Percentiles rank a stretch among this genome's conserved stretches.
phyloP scores from a whole-genome alignment of 2,797 vertebrate species.

The Apogon talboti region DNA sequence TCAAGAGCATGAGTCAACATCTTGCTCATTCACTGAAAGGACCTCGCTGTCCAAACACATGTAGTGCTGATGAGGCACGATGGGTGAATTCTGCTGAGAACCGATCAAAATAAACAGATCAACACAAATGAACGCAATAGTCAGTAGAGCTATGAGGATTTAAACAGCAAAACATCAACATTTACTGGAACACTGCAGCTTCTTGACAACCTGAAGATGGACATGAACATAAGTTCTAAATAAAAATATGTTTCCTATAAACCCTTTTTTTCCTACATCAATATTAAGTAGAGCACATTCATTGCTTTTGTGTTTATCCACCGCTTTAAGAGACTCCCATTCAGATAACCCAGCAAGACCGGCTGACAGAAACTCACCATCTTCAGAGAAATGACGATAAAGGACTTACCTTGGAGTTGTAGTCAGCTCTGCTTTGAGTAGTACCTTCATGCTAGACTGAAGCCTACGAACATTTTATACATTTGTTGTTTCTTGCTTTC shows the following conservation, averaged over 20 bases:
- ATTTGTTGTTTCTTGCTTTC: slow-evolving; percentile 60
- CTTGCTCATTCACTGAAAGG: no score
- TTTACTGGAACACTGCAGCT: slow-evolving; percentile 1
- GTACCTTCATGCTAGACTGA: slow-evolving; percentile 39
- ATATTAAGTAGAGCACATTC: not conserved
- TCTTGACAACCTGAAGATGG: not conserved
- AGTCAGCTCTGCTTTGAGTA: slow-evolving; percentile 23
- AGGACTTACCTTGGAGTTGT: slow-evolving; percentile 66
- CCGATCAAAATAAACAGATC: not conserved
- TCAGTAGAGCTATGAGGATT: not conserved
- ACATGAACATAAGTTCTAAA: not conserved
- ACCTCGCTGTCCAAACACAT: not conserved
- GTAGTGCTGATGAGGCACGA: no score
- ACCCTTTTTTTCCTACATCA: no score
- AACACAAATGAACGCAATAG: not conserved
- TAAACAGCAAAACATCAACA: not conserved
- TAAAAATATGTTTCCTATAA: not conserved
- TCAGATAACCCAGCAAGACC: no score
- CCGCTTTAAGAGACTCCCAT: no score
- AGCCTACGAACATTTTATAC: slow-evolving; percentile 49
- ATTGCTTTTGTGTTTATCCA: not conserved
- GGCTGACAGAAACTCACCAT: no score
- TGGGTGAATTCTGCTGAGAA: not conserved
- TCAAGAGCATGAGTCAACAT: slow-evolving; percentile 8
- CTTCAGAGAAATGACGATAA: not conserved